These are phyloP conservation scores for Aphidoletes aphidimyza DNA, from an alignment of 2,888 invertebrate species.

Conservation along the genomic window DNA sequence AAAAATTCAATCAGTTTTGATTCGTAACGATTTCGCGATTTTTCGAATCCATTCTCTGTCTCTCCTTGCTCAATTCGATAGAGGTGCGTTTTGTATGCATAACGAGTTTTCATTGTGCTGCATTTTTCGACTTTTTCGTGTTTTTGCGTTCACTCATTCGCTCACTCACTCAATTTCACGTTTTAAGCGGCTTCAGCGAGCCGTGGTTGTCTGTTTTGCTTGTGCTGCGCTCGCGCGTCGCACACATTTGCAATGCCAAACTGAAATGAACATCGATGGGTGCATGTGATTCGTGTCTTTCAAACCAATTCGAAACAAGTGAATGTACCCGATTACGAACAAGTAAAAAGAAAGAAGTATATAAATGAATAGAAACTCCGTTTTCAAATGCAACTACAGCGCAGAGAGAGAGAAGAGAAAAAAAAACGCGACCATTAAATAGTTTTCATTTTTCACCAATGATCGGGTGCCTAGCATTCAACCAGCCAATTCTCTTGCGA, in stretches of 20 bases:
- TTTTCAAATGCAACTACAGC: slow-evolving; percentile 1
- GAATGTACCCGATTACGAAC: background rate
- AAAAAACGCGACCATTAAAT: slow-evolving; percentile 51
- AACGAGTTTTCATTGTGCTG: slow-evolving; percentile 46
- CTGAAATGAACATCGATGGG: too few species aligned
- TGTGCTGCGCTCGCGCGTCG: background rate
- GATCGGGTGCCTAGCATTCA: too few species aligned
- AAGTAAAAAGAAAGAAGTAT: background rate
- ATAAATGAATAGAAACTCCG: slow-evolving; percentile 37
- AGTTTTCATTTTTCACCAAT: slow-evolving; percentile 34
- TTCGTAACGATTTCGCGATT: slow-evolving; percentile 42
- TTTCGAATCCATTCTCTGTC: slow-evolving; percentile 42
- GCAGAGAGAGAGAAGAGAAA: too few species aligned
- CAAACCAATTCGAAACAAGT: background rate
- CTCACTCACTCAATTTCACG: background rate
- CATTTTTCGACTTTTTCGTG: background rate
- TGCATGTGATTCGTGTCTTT: slow-evolving; percentile 42
- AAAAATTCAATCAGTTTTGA: slow-evolving; percentile 43
- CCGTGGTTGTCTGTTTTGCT: background rate
- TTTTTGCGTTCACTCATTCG: background rate
- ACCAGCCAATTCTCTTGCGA: too few species aligned
- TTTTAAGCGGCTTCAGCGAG: too few species aligned
- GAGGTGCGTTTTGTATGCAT: slow-evolving; percentile 45
- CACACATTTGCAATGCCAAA: too few species aligned
- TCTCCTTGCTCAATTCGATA: background rate